Base-by-base conservation (phyloP, 1,140 invertebrate genomes). In the Drosophila ohnishii region DNA sequence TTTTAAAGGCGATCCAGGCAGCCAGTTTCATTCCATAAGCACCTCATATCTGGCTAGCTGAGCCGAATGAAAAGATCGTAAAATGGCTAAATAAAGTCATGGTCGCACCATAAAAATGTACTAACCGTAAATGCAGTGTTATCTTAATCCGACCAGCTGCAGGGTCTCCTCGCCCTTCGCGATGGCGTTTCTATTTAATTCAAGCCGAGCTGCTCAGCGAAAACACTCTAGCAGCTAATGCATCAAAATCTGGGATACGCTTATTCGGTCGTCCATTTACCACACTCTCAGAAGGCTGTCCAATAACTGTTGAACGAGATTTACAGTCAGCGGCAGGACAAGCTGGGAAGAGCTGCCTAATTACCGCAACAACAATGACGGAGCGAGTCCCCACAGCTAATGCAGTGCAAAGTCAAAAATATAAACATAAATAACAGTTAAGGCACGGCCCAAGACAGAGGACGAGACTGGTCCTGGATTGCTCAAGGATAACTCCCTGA, bases 391-490 rank as follows among this genome's bases (percentile, higher is more conserved):
- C 81, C 47, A 28, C 81, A 48, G 75, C 76, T 86, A 87, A 87
- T 79, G 83, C 83, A 88, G 65, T 76, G 65, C 84, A 74, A 80
- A 88, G 83, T 84, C 83, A 88, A 84, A 85, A 84, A 85, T 85
- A 80, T 80, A 75, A 85, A 85, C 77, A 85, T 84, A 85, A 86
- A 85, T 86, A 87, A 84, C 84, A 78, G 80, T 87, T 87, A 87
- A 75, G 66, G 66, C 73, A 70, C 55, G 35, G 48, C 22, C 51
- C 48, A 22, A 35, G 55, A 50, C 39, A 16, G 58, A 35, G 51
- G 45, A 40, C 22, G 32, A 47, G 48, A 35, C 51, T 25, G 28
- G 35, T n/a, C 44, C 32, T 35, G 65, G 56, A 55, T 25, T 55
- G 51, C 65, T 72, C 45, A 39, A 51, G 48, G 47, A 59, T 62